Evolutionary conservation across 23 tunicate genomes (phyloP).

Genomic region (Aplidium turbinatum): DNA sequence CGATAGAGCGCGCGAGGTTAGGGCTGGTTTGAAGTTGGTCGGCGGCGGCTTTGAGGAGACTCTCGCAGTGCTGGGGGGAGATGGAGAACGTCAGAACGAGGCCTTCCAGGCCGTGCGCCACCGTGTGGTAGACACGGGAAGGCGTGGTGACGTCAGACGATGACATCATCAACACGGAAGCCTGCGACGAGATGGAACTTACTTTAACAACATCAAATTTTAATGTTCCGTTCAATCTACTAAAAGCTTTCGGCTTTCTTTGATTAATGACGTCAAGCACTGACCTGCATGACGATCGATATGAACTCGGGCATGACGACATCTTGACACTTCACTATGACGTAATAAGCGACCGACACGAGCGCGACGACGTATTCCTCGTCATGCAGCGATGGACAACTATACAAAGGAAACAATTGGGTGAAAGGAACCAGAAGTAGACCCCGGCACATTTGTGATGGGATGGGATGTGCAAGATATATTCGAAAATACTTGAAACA

Average conservation of each 20-base stretch:
- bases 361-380: constrained; percentile 47
- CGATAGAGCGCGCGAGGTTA: constrained; percentile 19
- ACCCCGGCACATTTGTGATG: too few relatives aligned
- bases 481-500: too few relatives aligned
- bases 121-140: constrained; percentile 52
- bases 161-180: constrained; percentile 37
- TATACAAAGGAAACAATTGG: too few relatives aligned
- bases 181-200: constrained; percentile 25
- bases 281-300: constrained; percentile 34
- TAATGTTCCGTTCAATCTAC: too few relatives aligned
- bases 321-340: constrained; percentile 51
- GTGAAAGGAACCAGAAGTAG: too few relatives aligned
- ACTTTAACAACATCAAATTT: too few relatives aligned
- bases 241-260: too few relatives aligned
- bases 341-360: constrained; percentile 39
- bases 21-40: constrained; percentile 53
- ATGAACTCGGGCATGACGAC: constrained; percentile 52
- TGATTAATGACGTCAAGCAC: too few relatives aligned
- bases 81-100: constrained; percentile 57
- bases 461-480: too few relatives aligned
- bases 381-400: constrained; percentile 47
- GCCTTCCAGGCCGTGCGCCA: constrained; percentile 59
- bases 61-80: constrained; percentile 53
- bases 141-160: constrained; percentile 30
- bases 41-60: constrained; percentile 59